These are phyloP conservation scores for Tokudaia muenninki DNA, from an alignment of 2,797 vertebrate genomes.

Conservation along the genomic window DNA sequence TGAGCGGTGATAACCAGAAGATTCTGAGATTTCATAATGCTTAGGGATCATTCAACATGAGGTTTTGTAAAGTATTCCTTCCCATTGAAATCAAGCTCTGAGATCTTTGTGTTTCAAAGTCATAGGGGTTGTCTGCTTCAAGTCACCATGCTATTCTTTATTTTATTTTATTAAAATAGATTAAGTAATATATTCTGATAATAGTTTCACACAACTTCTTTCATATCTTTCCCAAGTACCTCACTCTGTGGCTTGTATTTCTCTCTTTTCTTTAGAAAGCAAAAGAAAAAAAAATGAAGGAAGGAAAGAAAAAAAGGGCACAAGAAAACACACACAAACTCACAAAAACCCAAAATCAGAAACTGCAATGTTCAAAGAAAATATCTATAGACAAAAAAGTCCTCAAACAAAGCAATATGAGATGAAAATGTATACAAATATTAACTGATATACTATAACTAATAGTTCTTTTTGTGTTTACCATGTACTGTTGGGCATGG, in stretches of 20 bases:
- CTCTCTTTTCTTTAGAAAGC: background rate
- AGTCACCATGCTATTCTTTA: background rate
- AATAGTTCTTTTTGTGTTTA: background rate
- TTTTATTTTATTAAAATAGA: background rate
- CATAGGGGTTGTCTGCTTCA: slow-evolving; percentile 27
- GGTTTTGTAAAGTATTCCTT: slow-evolving; percentile 63
- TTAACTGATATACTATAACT: no score
- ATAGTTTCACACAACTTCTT: background rate
- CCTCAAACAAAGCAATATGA: background rate
- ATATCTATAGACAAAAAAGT: background rate
- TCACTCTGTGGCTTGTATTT: background rate
- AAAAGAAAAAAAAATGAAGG: background rate
- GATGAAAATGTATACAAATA: background rate
- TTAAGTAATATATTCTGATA: background rate
- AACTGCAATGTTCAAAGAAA: background rate
- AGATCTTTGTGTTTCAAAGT: slow-evolving; percentile 62
- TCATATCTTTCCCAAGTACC: background rate
- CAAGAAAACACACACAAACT: background rate
- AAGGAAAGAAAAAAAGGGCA: background rate
- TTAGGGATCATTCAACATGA: slow-evolving; percentile 64
- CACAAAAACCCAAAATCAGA: background rate
- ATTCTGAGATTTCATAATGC: slow-evolving; percentile 67
- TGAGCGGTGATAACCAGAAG: slow-evolving; percentile 61
- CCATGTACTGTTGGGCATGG: background rate
- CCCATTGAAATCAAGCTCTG: slow-evolving; percentile 70